phyloP scores from a whole-genome alignment of 2,113 vertebrate species.

The Antidorcas marsupialis region DNA sequence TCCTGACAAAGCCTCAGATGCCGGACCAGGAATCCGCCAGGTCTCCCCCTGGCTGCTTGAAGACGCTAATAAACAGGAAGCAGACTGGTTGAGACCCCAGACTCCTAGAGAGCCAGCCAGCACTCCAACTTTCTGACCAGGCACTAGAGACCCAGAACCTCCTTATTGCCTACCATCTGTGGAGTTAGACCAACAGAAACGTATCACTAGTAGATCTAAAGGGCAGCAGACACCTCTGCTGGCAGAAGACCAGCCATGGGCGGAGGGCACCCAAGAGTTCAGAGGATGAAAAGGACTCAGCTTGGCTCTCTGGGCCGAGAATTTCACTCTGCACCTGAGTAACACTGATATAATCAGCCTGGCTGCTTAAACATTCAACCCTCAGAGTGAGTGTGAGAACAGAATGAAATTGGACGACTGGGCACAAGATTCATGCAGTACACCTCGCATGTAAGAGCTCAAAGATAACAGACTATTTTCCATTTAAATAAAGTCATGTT shows the following conservation, averaged over 20 bases:
- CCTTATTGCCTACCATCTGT: neutral
- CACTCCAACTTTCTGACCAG: neutral
- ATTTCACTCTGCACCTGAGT: neutral
- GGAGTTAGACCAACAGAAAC: neutral
- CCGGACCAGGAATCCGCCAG: neutral
- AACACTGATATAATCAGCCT: neutral
- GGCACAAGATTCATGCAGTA: neutral
- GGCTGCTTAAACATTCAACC: neutral
- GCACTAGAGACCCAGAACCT: neutral
- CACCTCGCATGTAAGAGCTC: neutral
- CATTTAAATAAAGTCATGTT: conserved; percentile 22
- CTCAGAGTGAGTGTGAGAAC: neutral
- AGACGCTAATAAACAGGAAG: neutral
- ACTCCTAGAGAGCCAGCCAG: neutral
- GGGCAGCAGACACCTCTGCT: neutral
- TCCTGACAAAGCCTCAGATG: neutral
- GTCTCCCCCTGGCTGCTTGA: neutral
- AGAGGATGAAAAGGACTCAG: neutral
- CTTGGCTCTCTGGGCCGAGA: neutral
- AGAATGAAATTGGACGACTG: neutral
- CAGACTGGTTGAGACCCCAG: neutral
- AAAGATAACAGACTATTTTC: neutral
- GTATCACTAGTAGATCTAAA: neutral
- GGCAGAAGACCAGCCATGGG: neutral
- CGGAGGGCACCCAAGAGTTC: neutral